Conservation (phyloP, 2,797 vertebrate species). For the Phrynocephalus vlangalii region DNA sequence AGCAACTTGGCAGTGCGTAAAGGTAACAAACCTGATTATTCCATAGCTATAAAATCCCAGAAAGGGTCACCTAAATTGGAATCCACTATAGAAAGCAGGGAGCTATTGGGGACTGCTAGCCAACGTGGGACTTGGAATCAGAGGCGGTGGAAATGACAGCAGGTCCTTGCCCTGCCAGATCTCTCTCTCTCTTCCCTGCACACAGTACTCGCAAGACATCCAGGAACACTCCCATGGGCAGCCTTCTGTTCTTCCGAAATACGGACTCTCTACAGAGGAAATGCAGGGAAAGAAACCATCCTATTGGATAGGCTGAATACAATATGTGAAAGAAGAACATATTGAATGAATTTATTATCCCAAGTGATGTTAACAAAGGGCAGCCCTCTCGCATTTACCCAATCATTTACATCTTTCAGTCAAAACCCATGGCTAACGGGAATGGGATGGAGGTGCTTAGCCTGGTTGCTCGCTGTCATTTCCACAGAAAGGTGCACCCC, state of each 20-base stretch:
- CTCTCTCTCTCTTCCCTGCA: too few relatives aligned
- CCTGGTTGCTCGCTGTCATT: conserved; percentile 57
- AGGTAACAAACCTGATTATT: too few relatives aligned
- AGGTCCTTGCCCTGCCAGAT: background rate
- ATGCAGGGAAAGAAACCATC: conserved; percentile 9
- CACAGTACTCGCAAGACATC: too few relatives aligned
- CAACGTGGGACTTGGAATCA: background rate
- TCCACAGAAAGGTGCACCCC: conserved; percentile 50
- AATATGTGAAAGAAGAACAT: conserved; percentile 8
- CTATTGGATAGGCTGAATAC: conserved; percentile 6
- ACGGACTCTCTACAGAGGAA: background rate
- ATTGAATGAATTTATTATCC: conserved; percentile 63
- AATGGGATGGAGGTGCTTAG: conserved; percentile 55
- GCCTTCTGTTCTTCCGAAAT: background rate
- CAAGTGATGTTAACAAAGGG: conserved; percentile 48
- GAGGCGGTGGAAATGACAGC: background rate
- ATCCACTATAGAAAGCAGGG: background rate
- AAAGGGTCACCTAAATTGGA: too few relatives aligned
- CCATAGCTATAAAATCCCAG: too few relatives aligned
- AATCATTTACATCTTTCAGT: conserved; percentile 60
- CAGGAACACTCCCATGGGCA: background rate
- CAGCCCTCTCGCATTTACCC: conserved; percentile 53
- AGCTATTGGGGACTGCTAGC: too few relatives aligned
- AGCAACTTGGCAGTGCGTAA: too few relatives aligned
- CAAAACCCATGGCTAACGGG: conserved; percentile 55